Evolutionary conservation across 2,113 vertebrate genomes (phyloP).

Genomic region (Rhinogobius similis): DNA sequence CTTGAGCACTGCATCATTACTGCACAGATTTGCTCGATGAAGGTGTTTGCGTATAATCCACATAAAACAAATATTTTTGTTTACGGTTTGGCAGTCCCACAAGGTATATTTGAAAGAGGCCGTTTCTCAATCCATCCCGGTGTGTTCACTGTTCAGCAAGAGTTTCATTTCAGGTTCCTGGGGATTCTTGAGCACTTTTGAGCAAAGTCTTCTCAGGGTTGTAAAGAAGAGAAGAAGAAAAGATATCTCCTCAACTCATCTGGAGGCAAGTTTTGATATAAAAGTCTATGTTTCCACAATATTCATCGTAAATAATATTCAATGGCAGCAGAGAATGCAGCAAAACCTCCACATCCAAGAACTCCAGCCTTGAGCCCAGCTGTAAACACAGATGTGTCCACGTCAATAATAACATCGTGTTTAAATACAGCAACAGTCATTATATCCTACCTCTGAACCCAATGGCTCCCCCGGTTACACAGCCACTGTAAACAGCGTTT

Average conservation of each 20-base stretch:
- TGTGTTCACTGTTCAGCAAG: not conserved
- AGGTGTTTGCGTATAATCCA: not conserved
- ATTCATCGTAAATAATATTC: constrained; percentile 90
- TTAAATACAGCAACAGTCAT: not conserved
- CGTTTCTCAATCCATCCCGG: not conserved
- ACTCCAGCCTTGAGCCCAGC: constrained; percentile 92
- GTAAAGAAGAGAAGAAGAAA: not conserved
- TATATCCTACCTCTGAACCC: constrained; percentile 89
- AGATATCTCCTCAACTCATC: not conserved
- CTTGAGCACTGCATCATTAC: not conserved
- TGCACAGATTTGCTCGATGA: not conserved
- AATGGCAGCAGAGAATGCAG: constrained; percentile 94
- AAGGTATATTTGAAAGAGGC: not conserved
- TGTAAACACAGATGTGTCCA: constrained; percentile 41
- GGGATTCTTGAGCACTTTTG: not conserved
- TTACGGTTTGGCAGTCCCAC: not conserved
- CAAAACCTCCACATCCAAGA: constrained; percentile 94
- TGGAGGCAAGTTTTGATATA: not conserved
- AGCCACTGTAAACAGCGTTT: constrained; percentile 94
- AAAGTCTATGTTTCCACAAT: not conserved
- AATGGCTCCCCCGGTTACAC: constrained; percentile 92
- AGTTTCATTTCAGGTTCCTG: not conserved
- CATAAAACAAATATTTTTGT: not conserved
- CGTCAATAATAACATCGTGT: not conserved
- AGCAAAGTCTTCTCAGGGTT: not conserved